Evolutionary conservation across 2,797 vertebrate genomes (phyloP).

Genomic region (Spondyliosoma cantharus): DNA sequence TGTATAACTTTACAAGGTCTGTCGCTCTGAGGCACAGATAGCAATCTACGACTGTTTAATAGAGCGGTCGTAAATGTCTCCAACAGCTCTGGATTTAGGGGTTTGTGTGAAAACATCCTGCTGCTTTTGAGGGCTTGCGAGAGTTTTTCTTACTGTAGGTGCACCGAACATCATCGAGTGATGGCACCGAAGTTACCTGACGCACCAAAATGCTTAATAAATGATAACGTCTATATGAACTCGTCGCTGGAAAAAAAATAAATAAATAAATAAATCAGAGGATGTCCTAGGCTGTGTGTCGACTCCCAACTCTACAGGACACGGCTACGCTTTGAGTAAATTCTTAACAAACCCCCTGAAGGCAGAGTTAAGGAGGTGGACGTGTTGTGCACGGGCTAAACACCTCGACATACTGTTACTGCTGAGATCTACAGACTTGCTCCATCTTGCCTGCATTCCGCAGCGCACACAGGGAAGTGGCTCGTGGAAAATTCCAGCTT

Average conservation of each 20-base stretch:
- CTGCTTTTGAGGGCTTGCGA: constrained; percentile 24
- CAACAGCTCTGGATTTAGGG: constrained; percentile 52
- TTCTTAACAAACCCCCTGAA: constrained; percentile 51
- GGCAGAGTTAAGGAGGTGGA: constrained; percentile 58
- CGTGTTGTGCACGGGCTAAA: constrained; percentile 54
- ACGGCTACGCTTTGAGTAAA: constrained; percentile 44
- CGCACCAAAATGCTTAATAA: not conserved
- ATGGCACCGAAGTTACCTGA: not conserved
- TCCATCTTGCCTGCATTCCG: constrained; percentile 83
- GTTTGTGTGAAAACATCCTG: constrained; percentile 32
- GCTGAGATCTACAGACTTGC: constrained; percentile 70
- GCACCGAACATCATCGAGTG: not conserved
- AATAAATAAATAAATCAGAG: constrained; percentile 15
- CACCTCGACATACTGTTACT: constrained; percentile 55
- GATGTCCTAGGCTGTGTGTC: not conserved
- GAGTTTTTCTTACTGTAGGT: not conserved
- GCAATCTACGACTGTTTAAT: constrained; percentile 63
- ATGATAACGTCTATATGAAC: not conserved
- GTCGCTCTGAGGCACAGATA: constrained; percentile 67
- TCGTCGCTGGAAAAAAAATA: not conserved
- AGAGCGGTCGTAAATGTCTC: constrained; percentile 58
- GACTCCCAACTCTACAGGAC: constrained; percentile 27
- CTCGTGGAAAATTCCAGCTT: constrained; percentile 83
- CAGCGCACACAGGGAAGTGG: constrained; percentile 60
- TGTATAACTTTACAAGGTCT: constrained; percentile 76